Percentiles rank a stretch among this genome's conserved stretches.
These are phyloP conservation scores for Thalpophila matura DNA, from an alignment of 2,888 invertebrate species.

Conservation along the genomic window DNA sequence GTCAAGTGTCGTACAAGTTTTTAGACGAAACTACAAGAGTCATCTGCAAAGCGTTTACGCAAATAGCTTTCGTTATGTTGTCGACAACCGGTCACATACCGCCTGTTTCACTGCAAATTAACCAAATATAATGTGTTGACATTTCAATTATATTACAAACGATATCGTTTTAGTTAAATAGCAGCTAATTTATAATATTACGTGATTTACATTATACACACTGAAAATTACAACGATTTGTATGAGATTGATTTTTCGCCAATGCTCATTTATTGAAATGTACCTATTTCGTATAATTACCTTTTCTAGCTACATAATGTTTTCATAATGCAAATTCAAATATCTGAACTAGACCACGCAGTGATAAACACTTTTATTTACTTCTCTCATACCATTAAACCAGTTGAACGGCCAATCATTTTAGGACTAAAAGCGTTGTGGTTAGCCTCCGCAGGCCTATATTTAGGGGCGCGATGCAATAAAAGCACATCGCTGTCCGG, in stretches of 20 bases:
- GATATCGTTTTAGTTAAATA: slow-evolving; percentile 36
- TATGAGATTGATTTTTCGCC: neutral
- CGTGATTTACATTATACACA: slow-evolving; percentile 15
- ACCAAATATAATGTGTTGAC: slow-evolving; percentile 54
- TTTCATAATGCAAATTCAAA: neutral
- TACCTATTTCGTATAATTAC: too few relatives aligned
- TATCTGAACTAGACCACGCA: neutral
- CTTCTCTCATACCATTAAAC: slow-evolving; percentile 69
- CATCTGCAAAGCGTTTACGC: slow-evolving; percentile 63
- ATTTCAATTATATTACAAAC: slow-evolving; percentile 43
- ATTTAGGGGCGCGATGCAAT: slow-evolving; percentile 89
- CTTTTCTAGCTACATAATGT: slow-evolving; percentile 1
- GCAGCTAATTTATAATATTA: slow-evolving; percentile 32
- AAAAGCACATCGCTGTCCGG: slow-evolving; percentile 87
- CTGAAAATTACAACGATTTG: slow-evolving; percentile 31
- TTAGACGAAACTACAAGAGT: slow-evolving; percentile 53
- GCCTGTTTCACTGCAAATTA: slow-evolving; percentile 71
- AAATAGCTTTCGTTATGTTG: slow-evolving; percentile 63
- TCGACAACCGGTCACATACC: slow-evolving; percentile 69
- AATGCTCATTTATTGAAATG: neutral
- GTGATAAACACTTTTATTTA: slow-evolving; percentile 44
- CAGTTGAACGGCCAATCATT: slow-evolving; percentile 78
- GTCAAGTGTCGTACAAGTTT: slow-evolving; percentile 51
- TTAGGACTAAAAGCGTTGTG: slow-evolving; percentile 82
- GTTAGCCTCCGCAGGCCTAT: slow-evolving; percentile 84